Base-by-base conservation (phyloP, 2,888 invertebrate species). In the Cheilosia scutellata region DNA sequence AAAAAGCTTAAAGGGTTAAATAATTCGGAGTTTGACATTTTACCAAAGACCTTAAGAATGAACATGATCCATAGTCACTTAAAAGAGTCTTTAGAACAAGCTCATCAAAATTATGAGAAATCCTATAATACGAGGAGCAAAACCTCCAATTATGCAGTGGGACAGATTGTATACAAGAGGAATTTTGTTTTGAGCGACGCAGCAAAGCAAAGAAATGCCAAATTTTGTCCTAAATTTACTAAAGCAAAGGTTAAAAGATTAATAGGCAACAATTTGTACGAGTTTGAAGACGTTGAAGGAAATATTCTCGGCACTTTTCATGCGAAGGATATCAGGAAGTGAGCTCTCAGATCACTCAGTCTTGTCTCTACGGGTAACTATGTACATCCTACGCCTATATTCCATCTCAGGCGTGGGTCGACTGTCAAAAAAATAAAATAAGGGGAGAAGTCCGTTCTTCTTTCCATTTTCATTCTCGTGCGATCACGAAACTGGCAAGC, bases 201-300 rank as follows among this genome's bases (percentile, higher is more conserved):
- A 42, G 13, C 9, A 4, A 7, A 42, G 42, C 6, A 13, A 11
- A 6, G 9, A 6, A 65, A 49, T 13, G 65, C 65, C 2, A 49
- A 71, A 20, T 40, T 71, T 5, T 25, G 55, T 31, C 47, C 58
- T 20, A 71, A 71, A 16, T 71, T 49, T 7, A 33, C 33, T 7
- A 5, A 33, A 33, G 33, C 33, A 5, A 33, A 7, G 7, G 20
- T 60, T 6, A 29, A 60, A 29, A 6, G 7, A 5, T 7, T 33
- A 42, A 2, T 20, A 20, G 20, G 33, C 16, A 47, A 47, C 5
- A 47, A 42, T 13, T 4, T 42, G 11, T 42, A 42, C 11, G 42
- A 42, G 13, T 5, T 42, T 0, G 42, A 42, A 42, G 42, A 42
- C 42, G 9, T 42, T 4, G 11, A 13, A 9, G 42, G 42, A 11